Evolutionary conservation across 2,113 vertebrate species (phyloP).

Genomic region (Erpornis zantholeuca): DNA sequence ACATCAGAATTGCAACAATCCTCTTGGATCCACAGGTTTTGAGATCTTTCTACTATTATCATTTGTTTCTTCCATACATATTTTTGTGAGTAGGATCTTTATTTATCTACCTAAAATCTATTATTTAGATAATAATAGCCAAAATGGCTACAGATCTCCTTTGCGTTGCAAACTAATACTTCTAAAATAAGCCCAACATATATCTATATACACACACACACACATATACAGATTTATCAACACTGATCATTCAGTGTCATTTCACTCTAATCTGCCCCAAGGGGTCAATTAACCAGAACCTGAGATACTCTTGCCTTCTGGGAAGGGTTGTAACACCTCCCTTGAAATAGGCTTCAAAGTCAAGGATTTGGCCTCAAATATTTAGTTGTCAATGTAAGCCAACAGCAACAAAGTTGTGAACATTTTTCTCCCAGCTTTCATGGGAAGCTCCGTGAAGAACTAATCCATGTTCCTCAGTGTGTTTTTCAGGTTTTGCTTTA

Average conservation of each 20-base stretch:
- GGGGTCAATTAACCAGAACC: background rate
- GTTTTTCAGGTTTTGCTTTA: background rate
- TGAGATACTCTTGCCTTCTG: background rate
- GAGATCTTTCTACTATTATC: background rate
- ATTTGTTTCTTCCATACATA: background rate
- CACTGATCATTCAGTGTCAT: background rate
- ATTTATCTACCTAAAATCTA: background rate
- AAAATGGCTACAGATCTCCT: rapidly evolving
- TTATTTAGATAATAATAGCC: background rate
- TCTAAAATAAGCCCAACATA: background rate
- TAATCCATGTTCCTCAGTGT: background rate
- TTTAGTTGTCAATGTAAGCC: background rate
- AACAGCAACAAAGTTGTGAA: background rate
- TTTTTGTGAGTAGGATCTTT: background rate
- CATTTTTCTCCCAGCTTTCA: background rate
- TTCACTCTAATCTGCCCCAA: background rate
- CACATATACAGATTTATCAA: no score
- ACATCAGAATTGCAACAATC: rapidly evolving
- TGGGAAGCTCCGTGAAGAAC: background rate
- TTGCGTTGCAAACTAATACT: background rate
- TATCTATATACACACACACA: no score
- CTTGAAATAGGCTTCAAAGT: background rate
- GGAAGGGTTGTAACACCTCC: rapidly evolving
- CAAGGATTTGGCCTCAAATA: background rate
- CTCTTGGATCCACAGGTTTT: background rate